Conservation (phyloP, 2,888 invertebrate species). For the Lissonota sp. region DNA sequence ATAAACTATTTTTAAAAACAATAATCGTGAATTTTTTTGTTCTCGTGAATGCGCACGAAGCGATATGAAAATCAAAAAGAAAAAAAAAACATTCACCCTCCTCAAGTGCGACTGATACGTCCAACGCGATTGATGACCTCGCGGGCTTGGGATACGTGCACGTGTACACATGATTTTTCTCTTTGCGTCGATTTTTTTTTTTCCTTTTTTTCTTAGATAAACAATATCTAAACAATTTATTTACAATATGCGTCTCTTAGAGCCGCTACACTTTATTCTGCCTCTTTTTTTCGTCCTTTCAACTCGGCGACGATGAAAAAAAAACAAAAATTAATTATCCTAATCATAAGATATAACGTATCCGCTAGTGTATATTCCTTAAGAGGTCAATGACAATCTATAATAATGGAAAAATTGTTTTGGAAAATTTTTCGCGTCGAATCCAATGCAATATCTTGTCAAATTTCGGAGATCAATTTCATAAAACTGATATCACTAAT, state of each 20-base stretch:
- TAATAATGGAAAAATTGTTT: too few relatives aligned
- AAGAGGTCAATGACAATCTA: too few relatives aligned
- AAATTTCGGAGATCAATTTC: too few relatives aligned
- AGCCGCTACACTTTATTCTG: neutral
- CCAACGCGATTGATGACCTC: constrained; percentile 35
- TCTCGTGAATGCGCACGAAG: too few relatives aligned
- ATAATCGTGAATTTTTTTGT: constrained; percentile 9
- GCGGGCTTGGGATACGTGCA: constrained; percentile 17
- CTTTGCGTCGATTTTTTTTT: neutral
- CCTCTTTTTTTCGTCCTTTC: too few relatives aligned
- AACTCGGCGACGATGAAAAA: too few relatives aligned
- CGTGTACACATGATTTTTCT: constrained; percentile 12
- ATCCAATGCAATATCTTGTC: too few relatives aligned
- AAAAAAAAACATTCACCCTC: constrained; percentile 16
- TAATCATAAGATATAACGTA: too few relatives aligned
- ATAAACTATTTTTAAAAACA: constrained; percentile 51
- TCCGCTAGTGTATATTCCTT: too few relatives aligned
- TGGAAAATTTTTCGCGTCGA: too few relatives aligned
- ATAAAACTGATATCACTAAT: too few relatives aligned
- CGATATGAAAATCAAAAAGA: neutral
- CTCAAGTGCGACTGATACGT: neutral
- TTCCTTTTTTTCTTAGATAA: constrained; percentile 8
- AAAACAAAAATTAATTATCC: too few relatives aligned
- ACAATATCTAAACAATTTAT: constrained; percentile 56
- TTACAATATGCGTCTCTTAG: constrained; percentile 50